phyloP scores from a whole-genome alignment of 2,888 invertebrate genomes.

The Drosophila greeni region DNA sequence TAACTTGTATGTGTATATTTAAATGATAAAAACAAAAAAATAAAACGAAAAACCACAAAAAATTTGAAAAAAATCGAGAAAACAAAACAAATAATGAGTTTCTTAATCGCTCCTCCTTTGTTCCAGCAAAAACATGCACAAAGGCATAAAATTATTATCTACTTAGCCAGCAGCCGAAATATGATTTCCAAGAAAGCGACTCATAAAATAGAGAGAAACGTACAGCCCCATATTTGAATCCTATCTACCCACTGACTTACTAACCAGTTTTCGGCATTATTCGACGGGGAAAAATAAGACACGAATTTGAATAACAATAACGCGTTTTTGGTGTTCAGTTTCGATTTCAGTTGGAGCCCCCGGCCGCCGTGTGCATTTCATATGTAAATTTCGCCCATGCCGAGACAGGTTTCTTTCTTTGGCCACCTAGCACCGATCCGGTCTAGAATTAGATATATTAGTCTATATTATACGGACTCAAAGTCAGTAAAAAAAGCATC shows the following conservation, averaged over 20 bases:
- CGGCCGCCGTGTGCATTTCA: constrained; percentile 50
- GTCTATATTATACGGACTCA: constrained; percentile 42
- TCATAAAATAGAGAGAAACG: constrained; percentile 23
- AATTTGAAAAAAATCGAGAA: constrained; percentile 28
- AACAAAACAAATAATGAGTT: constrained; percentile 44
- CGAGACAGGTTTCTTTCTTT: constrained; percentile 52
- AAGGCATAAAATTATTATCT: constrained; percentile 1
- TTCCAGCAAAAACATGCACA: constrained; percentile 11
- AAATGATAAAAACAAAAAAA: constrained; percentile 65
- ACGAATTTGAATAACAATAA: constrained; percentile 66
- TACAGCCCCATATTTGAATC: constrained; percentile 55
- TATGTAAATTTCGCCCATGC: constrained; percentile 55
- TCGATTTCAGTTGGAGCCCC: constrained; percentile 57
- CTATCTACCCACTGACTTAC: constrained; percentile 72
- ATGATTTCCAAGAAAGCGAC: constrained; percentile 18
- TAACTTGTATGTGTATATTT: constrained; percentile 75
- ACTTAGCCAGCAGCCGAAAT: constrained; percentile 27
- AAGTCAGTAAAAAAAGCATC: constrained; percentile 10
- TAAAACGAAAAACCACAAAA: constrained; percentile 38
- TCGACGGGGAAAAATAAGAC: constrained; percentile 35
- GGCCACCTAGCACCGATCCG: constrained; percentile 42
- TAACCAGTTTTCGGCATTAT: constrained; percentile 67
- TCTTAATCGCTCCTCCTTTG: constrained; percentile 24
- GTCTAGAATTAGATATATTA: constrained; percentile 64
- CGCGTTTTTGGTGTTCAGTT: constrained; percentile 62